phyloP scores from a whole-genome alignment of 2,888 invertebrate species.

The Orthosia cruda region DNA sequence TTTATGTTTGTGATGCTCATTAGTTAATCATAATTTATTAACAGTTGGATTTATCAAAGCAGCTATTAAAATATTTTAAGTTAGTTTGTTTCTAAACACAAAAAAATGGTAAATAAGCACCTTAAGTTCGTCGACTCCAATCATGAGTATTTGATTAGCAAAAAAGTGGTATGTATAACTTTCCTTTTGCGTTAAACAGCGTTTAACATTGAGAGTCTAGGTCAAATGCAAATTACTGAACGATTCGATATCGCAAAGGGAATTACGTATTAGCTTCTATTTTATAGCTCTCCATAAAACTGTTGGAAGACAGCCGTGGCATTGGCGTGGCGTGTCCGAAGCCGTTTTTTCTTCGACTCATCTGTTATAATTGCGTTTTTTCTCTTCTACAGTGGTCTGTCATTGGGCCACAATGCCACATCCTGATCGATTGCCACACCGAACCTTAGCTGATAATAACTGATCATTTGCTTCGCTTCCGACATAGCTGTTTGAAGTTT shows the following conservation, averaged over 20 bases:
- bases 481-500: slow-evolving; percentile 61
- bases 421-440: slow-evolving; percentile 79
- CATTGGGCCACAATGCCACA: slow-evolving; percentile 70
- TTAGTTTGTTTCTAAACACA: not conserved
- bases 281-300: slow-evolving; percentile 72
- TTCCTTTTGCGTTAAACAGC: slow-evolving; percentile 63
- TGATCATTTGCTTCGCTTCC: slow-evolving; percentile 68
- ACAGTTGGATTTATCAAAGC: not conserved
- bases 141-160: slow-evolving; percentile 16
- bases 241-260: slow-evolving; percentile 60
- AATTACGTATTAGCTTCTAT: slow-evolving; percentile 62
- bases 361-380: slow-evolving; percentile 75
- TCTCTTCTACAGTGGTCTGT: slow-evolving; percentile 60
- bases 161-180: slow-evolving; percentile 64
- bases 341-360: slow-evolving; percentile 67
- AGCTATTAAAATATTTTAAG: not conserved
- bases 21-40: not conserved
- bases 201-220: slow-evolving; percentile 72
- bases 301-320: slow-evolving; percentile 70
- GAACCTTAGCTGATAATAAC: slow-evolving; percentile 65
- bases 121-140: slow-evolving; percentile 47
- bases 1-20: not conserved
- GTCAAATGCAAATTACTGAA: slow-evolving; percentile 72
- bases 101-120: not conserved
- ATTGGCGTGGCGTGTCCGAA: slow-evolving; percentile 76